phyloP scores from a whole-genome alignment of 2,888 invertebrate species.

The Plebejus argus region DNA sequence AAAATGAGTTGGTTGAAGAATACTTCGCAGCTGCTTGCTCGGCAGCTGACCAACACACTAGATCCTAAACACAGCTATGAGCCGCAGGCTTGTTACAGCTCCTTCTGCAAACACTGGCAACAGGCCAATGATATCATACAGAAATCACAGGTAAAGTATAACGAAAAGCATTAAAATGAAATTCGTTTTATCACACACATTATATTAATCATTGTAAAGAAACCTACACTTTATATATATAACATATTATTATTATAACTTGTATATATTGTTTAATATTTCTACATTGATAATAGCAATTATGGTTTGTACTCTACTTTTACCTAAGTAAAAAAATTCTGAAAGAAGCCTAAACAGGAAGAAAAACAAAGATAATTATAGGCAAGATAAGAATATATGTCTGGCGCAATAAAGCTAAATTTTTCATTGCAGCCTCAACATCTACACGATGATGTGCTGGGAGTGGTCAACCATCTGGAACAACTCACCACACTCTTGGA shows the following conservation, averaged over 20 bases:
- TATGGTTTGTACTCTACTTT: too few relatives aligned
- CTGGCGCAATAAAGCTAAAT: too few relatives aligned
- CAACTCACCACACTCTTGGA: constrained; percentile 93
- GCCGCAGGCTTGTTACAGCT: constrained; percentile 94
- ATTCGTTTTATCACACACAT: too few relatives aligned
- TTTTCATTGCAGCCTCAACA: constrained; percentile 60
- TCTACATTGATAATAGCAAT: too few relatives aligned
- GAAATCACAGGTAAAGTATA: constrained; percentile 80
- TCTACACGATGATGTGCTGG: constrained; percentile 91
- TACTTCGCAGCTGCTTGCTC: constrained; percentile 81
- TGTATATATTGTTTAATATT: too few relatives aligned
- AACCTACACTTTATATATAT: too few relatives aligned
- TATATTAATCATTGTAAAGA: too few relatives aligned
- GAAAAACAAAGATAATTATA: too few relatives aligned
- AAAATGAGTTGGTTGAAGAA: constrained; percentile 87
- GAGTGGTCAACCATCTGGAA: constrained; percentile 94
- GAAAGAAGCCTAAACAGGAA: too few relatives aligned
- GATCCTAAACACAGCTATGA: constrained; percentile 88
- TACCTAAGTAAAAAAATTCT: too few relatives aligned
- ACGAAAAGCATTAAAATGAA: background rate
- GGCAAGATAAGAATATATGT: too few relatives aligned
- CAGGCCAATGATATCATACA: constrained; percentile 92
- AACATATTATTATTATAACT: too few relatives aligned
- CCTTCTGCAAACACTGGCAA: constrained; percentile 97
- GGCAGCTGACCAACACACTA: constrained; percentile 81